These are phyloP conservation scores for Pangasius macronema DNA, from an alignment of 2,797 vertebrate genomes.

Conservation along the genomic window DNA sequence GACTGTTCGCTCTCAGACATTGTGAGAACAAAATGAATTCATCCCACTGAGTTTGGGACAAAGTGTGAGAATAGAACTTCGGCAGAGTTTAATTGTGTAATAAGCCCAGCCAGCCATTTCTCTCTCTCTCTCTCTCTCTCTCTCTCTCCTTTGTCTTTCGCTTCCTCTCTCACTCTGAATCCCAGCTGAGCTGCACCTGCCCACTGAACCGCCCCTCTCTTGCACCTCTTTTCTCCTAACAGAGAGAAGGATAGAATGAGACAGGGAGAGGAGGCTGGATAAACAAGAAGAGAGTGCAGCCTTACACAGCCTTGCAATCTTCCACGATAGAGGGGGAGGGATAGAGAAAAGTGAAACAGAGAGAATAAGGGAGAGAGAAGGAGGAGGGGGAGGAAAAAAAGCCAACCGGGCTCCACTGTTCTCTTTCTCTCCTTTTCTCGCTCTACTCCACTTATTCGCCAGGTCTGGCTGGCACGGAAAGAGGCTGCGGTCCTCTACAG, in stretches of 20 bases:
- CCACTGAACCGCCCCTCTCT: slow-evolving; percentile 46
- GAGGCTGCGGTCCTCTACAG: slow-evolving; percentile 33
- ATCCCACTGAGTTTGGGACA: slow-evolving; percentile 28
- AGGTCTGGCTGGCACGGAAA: slow-evolving; percentile 45
- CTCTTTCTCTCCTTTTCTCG: slow-evolving; percentile 45
- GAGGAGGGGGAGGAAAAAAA: slow-evolving; percentile 45
- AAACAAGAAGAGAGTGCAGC: slow-evolving; percentile 43
- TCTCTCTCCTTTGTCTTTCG: slow-evolving; percentile 25
- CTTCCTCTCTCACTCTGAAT: slow-evolving; percentile 35
- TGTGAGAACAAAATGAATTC: not conserved
- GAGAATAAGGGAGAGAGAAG: slow-evolving; percentile 45
- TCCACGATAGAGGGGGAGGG: slow-evolving; percentile 39
- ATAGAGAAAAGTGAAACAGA: slow-evolving; percentile 49
- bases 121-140: not conserved
- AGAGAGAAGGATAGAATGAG: slow-evolving; percentile 46
- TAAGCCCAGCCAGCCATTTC: slow-evolving; percentile 1
- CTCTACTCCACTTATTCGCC: slow-evolving; percentile 48
- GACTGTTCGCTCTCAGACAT: not conserved
- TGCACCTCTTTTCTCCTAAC: slow-evolving; percentile 33
- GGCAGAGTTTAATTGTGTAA: slow-evolving; percentile 12
- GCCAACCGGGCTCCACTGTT: slow-evolving; percentile 44
- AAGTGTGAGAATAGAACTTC: slow-evolving; percentile 12
- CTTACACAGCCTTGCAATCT: slow-evolving; percentile 40
- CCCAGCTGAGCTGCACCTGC: slow-evolving; percentile 52
- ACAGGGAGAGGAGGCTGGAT: slow-evolving; percentile 37